Percentiles rank a stretch among this genome's conserved stretches.
These are phyloP conservation scores for Myotis vivesi DNA, from an alignment of 2,797 vertebrate species.

Conservation along the genomic window DNA sequence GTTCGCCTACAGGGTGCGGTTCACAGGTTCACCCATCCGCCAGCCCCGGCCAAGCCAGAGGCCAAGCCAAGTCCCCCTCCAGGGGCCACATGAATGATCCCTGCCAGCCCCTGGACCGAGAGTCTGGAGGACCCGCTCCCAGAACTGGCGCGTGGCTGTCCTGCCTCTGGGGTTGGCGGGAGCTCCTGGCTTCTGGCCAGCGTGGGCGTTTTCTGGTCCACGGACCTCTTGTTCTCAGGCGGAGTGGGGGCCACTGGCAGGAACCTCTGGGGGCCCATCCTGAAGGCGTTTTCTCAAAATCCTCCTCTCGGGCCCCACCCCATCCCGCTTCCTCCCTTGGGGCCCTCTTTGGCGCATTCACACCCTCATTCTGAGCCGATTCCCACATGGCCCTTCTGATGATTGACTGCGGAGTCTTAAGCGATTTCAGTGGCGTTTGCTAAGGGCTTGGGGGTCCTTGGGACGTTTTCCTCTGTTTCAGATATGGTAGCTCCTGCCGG, in stretches of 20 bases:
- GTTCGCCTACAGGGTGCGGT: accelerated
- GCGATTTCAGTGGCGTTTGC: accelerated
- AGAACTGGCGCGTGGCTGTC: accelerated
- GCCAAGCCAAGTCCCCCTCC: not conserved
- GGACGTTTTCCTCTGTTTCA: accelerated
- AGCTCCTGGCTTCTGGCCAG: not conserved
- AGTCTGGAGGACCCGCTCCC: no score
- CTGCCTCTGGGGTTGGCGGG: no score
- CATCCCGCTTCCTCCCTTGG: not conserved
- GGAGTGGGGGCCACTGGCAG: not conserved
- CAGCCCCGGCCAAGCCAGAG: accelerated
- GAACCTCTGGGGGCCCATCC: not conserved
- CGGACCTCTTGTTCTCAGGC: not conserved
- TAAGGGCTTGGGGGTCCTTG: no score
- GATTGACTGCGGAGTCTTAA: not conserved
- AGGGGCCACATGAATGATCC: accelerated
- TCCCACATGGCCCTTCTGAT: accelerated
- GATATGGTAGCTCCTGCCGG: accelerated
- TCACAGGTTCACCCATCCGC: accelerated
- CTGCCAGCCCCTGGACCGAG: accelerated
- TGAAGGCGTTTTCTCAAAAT: not conserved
- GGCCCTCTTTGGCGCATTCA: accelerated
- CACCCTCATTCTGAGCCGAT: not conserved
- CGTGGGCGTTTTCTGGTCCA: not conserved
- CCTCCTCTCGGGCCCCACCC: accelerated